Percentiles rank a stretch among this genome's conserved stretches.
These are phyloP conservation scores for Arctopsyche grandis DNA, from an alignment of 1,140 invertebrate genomes.

Conservation along the genomic window DNA sequence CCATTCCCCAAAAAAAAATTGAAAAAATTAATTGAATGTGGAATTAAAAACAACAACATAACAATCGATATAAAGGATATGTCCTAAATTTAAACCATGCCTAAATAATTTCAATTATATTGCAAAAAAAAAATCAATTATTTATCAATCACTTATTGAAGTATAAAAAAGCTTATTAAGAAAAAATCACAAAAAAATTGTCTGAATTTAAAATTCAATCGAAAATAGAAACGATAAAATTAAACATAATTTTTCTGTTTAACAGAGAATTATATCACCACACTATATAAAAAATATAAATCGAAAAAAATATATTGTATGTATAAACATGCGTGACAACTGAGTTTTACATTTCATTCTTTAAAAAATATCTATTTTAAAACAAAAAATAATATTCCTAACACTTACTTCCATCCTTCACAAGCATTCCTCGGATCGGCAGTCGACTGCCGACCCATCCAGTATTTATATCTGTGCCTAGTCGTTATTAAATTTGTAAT, in stretches of 20 bases:
- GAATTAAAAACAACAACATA: conserved; percentile 51
- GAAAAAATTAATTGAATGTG: conserved; percentile 43
- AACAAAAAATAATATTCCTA: conserved; percentile 36
- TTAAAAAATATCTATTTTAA: conserved; percentile 31
- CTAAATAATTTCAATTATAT: conserved; percentile 55
- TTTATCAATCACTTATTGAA: conserved; percentile 50
- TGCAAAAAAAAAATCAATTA: conserved; percentile 44
- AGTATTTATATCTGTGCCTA: conserved; percentile 23
- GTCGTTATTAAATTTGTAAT: conserved; percentile 34
- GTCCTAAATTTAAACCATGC: conserved; percentile 49
- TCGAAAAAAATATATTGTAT: conserved; percentile 22
- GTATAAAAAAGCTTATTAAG: conserved; percentile 44
- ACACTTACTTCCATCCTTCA: conserved; percentile 34
- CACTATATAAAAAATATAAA: conserved; percentile 46
- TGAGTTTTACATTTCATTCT: conserved; percentile 29
- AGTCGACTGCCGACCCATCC: not conserved
- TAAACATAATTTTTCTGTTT: conserved; percentile 53
- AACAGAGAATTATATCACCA: conserved; percentile 54
- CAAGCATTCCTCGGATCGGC: conserved; percentile 28
- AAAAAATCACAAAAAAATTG: conserved; percentile 54
- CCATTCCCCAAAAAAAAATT: conserved; percentile 48
- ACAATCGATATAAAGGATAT: conserved; percentile 53
- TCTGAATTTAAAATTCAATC: conserved; percentile 55
- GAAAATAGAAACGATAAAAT: conserved; percentile 49
- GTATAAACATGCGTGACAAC: conserved; percentile 29